Base-by-base conservation (phyloP, 2,113 vertebrate genomes). In the Saccopteryx leptura region DNA sequence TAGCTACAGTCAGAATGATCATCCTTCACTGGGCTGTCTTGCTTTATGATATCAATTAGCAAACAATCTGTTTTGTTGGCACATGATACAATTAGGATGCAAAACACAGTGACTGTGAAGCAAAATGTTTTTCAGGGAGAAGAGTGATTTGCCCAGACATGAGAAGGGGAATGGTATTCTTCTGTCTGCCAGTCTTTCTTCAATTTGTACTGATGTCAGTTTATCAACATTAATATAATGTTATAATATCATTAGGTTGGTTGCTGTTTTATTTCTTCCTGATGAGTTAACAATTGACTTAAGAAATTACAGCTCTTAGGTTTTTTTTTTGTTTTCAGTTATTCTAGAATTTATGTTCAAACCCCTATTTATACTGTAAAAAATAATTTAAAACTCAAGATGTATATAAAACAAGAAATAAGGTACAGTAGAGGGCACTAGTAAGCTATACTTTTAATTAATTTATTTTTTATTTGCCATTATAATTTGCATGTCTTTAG, bases 381-480 rank as follows among this genome's bases (percentile, higher is more conserved):
- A 61, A 56, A 87, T 86, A 75, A 9, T 65, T 4, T 18, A 66
- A 46, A 15, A 54, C 9, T 18, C 23, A 46, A n/a, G 82, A 9
- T 48, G 6, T n/a, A 56, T 46, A 69, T 3, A 52, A 97, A 83
- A 50, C 46, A 81, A 65, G 24, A 82, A 7, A 11, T 9, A 89
- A 39, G 6, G 52, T 56, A 75, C 98, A 96, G 97, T 97, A 98
- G 98, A 98, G 98, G 98, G 98, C 98, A 98, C 96, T 97, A 96
- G 97, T 8, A 94, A 97, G 98, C 98, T 97, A 82, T 23, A 83
- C 48, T 96, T 97, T 87, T 93, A 76, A n/a, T 83, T 81, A 92
- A 90, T 95, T 80, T 82, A 79, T 95, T 95, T 97, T 97, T 94
- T 54, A 63, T 1, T 96, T 97, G 33, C 50, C 56, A 72, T 78